Base-by-base conservation (phyloP, 1,140 invertebrate species). In the Trichonephila clavata region DNA sequence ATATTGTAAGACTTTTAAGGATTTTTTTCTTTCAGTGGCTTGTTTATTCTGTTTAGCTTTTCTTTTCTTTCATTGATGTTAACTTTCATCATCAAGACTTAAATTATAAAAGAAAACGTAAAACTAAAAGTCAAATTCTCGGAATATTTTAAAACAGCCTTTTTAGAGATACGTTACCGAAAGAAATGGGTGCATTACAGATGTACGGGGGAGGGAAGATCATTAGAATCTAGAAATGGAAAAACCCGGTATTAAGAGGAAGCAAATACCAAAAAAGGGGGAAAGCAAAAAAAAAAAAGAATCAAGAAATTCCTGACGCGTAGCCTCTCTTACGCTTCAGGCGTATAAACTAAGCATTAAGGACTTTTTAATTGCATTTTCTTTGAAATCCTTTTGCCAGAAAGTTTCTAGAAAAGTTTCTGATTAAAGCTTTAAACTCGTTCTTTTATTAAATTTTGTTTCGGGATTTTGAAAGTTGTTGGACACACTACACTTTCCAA, bases 281-380 rank as follows among this genome's bases (percentile, higher is more conserved):
- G 27, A 59, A 86, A n/a, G n/a, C n/a, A n/a, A n/a, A 86, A 77
- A 59, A 57, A 43, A 86, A 86, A 86, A n/a, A 86, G n/a, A 39
- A 50, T 27, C 61, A 50, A 61, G 43, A 84, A 84, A 84, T 84
- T 60, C 57, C 81, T 59, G 50, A 4, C 81, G 43, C 50, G 43
- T 59, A 59, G 81, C 8, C 39, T 39, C 32, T 14, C 16, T 60
- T 57, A 8, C 13, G 43, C 88, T 90, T 20, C 43, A 80, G 88
- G 88, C 88, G 71, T 59, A 80, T 50, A 90, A 77, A 60, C 43
- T 43, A 84, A 57, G 81, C 90, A 63, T 84, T 92, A 92, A 92
- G 61, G 90, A 84, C 59, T 92, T 92, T 92, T 92, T 92, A 92
- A 92, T 92, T 92, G 81, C 90, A 84, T 92, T 92, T 92, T 84